phyloP scores from a whole-genome alignment of 2,888 invertebrate species.

The Drosophila yooni region DNA sequence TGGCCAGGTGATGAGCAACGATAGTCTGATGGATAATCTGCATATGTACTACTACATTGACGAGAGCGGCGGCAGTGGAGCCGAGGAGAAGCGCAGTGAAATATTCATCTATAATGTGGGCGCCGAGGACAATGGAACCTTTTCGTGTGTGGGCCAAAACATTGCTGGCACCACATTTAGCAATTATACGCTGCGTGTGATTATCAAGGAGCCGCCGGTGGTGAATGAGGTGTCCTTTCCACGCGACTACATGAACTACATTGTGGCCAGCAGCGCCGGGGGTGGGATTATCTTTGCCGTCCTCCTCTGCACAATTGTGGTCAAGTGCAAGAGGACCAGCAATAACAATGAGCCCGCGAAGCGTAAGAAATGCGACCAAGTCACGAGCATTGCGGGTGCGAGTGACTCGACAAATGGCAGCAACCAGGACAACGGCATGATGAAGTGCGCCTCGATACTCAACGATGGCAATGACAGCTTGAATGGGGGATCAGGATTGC shows the following conservation, averaged over 20 bases:
- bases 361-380: slow-evolving; percentile 87
- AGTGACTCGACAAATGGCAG: slow-evolving; percentile 66
- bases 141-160: slow-evolving; percentile 94
- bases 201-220: slow-evolving; percentile 90
- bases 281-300: slow-evolving; percentile 88
- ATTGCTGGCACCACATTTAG: slow-evolving; percentile 91
- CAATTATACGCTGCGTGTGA: slow-evolving; percentile 92
- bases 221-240: slow-evolving; percentile 89
- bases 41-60: slow-evolving; percentile 90
- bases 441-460: slow-evolving; percentile 86
- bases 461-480: slow-evolving; percentile 76
- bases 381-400: slow-evolving; percentile 85
- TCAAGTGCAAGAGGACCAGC: slow-evolving; percentile 85
- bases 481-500: slow-evolving; percentile 69
- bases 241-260: slow-evolving; percentile 89
- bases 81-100: slow-evolving; percentile 91
- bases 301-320: slow-evolving; percentile 88
- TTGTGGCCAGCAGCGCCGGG: slow-evolving; percentile 88
- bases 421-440: slow-evolving; percentile 86
- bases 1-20: slow-evolving; percentile 92
- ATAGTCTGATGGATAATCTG: slow-evolving; percentile 89
- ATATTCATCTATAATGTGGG: slow-evolving; percentile 92
- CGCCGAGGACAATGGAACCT: slow-evolving; percentile 93
- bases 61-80: slow-evolving; percentile 88
- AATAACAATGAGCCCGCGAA: slow-evolving; percentile 76